A percentile compares a stretch with the other conserved stretches of the same genome.
These are phyloP conservation scores for Leptinotarsa undecemlineata DNA, from an alignment of 1,140 invertebrate species.

Conservation along the genomic window DNA sequence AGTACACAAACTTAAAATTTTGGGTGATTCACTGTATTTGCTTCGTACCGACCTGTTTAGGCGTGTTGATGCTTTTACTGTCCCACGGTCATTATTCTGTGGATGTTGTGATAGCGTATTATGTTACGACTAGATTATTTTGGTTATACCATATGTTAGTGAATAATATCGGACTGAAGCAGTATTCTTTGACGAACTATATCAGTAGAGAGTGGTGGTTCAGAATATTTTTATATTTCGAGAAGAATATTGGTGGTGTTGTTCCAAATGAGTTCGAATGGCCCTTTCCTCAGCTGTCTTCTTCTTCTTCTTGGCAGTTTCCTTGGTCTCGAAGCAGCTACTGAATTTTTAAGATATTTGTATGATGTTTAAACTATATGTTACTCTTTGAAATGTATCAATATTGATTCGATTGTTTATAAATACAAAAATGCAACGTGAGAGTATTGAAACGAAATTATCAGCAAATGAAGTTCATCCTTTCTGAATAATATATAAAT, in stretches of 20 bases:
- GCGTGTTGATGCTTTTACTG: slow-evolving; percentile 78
- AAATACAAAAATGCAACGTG: no score
- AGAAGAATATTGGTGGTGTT: slow-evolving; percentile 77
- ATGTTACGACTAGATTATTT: slow-evolving; percentile 85
- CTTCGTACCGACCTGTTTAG: slow-evolving; percentile 67
- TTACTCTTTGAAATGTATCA: no score
- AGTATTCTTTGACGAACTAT: slow-evolving; percentile 51
- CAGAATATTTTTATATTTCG: slow-evolving; percentile 80
- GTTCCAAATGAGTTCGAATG: slow-evolving; percentile 83
- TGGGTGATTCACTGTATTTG: slow-evolving; percentile 76
- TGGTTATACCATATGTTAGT: slow-evolving; percentile 89
- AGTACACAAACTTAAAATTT: slow-evolving; percentile 82
- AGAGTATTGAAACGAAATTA: no score
- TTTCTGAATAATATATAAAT: no score
- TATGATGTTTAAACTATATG: no score
- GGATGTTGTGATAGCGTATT: slow-evolving; percentile 90
- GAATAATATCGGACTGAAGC: slow-evolving; percentile 68
- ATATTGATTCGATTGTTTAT: no score
- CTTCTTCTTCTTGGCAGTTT: no score
- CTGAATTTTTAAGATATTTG: no score
- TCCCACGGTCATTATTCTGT: slow-evolving; percentile 90
- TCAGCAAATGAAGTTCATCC: no score
- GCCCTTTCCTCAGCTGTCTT: background rate
- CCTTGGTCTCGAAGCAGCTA: no score
- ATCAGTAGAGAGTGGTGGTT: slow-evolving; percentile 79